Evolutionary conservation across 2,797 vertebrate species (phyloP), one percentile per base, ranked within the genome.

Genomic region (Galago senegalensis): DNA sequence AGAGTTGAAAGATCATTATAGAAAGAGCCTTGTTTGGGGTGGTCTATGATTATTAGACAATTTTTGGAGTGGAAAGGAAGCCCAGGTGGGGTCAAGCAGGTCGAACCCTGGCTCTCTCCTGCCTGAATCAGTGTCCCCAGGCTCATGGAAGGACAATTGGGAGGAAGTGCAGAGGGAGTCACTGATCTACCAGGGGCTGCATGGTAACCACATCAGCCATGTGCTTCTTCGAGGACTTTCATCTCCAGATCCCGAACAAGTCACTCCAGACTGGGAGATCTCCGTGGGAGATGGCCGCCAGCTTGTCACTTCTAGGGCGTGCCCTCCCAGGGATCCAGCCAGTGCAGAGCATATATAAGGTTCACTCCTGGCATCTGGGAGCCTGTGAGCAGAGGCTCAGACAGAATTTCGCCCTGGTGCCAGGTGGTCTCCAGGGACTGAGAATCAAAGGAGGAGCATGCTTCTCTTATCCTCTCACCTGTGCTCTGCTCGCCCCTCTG

Each of bases 361-460:
- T 86, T 96, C 97, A 83, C 79, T 43, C n/a, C 0, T n/a, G 79
- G 87, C 80, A 34, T 60, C 72, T 17, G 23, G 8, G 72, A 40
- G 83, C 87, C 56, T 5, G 11, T 3, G 56, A 49, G 86, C 82
- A 73, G 96, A 77, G 27, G 12, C 23, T 79, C 96, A 97, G 94
- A 96, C 86, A 95, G 53, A 96, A 88, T 85, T 95, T 97, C 94
- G 84, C 94, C 96, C 11, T 4, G 63, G 92, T 89, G 96, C 94
- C 77, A n/a, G 96, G 67, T 14, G 63, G 94, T 96, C 96, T 94
- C 88, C 2, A 65, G n/a, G 13, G 60, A 56, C 84, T 87, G 46
- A 5, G 53, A 92, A 91, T 96, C 95, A 91, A 76, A 96, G 94
- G 60, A 89, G 91, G 61, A 72, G 84, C 46, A 7, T 31, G 1